Conservation (phyloP, 2,888 invertebrate genomes). For the Beris morrisii region DNA sequence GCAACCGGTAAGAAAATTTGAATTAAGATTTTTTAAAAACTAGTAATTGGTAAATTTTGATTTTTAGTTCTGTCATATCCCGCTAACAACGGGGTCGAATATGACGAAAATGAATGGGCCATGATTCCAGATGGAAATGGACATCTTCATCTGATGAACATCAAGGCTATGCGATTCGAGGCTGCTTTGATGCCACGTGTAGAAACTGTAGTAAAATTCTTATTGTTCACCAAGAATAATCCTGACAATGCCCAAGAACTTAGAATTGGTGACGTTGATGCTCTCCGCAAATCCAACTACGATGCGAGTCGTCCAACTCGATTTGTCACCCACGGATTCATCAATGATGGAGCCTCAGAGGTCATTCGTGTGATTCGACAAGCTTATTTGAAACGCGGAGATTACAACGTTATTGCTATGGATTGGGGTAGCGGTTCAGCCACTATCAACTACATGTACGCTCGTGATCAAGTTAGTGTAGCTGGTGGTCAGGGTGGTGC, state of each 20-base stretch:
- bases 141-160: slow-evolving; percentile 15
- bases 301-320: slow-evolving; percentile 39
- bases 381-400: slow-evolving; percentile 61
- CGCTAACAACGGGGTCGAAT: no score
- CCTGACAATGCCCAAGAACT: slow-evolving; percentile 13
- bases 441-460: slow-evolving; percentile 59
- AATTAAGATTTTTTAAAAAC: not conserved
- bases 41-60: not conserved
- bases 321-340: slow-evolving; percentile 62
- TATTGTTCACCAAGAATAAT: slow-evolving; percentile 8
- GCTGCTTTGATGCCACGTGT: not conserved
- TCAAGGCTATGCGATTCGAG: not conserved
- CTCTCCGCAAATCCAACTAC: slow-evolving; percentile 13
- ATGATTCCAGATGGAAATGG: slow-evolving; percentile 27
- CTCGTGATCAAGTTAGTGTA: slow-evolving; percentile 54
- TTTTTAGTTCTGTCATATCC: slow-evolving; percentile 6
- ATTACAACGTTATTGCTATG: slow-evolving; percentile 63
- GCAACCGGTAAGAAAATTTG: slow-evolving; percentile 8
- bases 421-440: slow-evolving; percentile 65
- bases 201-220: slow-evolving; percentile 20
- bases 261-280: not conserved
- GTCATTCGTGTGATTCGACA: slow-evolving; percentile 45
- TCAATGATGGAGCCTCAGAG: slow-evolving; percentile 59
- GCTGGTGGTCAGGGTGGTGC: slow-evolving; percentile 47
- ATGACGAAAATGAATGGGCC: slow-evolving; percentile 22